phyloP scores from a whole-genome alignment of 2,888 invertebrate species.

The Neelides folsomi region DNA sequence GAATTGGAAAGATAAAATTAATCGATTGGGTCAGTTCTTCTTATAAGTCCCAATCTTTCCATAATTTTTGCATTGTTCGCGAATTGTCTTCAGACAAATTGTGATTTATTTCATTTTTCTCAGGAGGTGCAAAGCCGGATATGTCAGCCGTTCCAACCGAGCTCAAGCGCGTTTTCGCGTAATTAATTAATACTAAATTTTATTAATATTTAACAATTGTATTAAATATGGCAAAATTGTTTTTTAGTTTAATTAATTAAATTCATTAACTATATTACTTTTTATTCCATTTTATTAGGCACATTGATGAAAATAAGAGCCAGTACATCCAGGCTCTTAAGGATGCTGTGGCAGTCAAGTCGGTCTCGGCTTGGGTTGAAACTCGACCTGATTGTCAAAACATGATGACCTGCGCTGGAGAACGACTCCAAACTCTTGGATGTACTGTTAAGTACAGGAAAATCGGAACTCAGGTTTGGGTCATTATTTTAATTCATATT shows the following conservation, averaged over 20 bases:
- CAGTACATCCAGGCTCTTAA: slow-evolving; percentile 63
- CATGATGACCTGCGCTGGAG: slow-evolving; percentile 74
- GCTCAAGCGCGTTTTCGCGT: slow-evolving; percentile 6
- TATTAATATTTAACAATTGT: background rate
- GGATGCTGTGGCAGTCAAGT: slow-evolving; percentile 82
- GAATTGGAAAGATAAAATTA: too few species aligned
- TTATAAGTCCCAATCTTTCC: too few species aligned
- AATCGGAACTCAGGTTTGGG: slow-evolving; percentile 59
- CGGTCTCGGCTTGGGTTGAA: slow-evolving; percentile 84
- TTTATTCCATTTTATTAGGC: slow-evolving; percentile 40
- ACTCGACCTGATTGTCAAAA: slow-evolving; percentile 62
- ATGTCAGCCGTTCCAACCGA: background rate
- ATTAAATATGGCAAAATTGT: background rate
- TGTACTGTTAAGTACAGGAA: slow-evolving; percentile 57
- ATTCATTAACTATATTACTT: too few species aligned
- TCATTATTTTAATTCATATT: slow-evolving; percentile 18
- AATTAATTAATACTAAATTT: background rate
- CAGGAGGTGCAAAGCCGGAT: background rate
- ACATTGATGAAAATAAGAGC: slow-evolving; percentile 62
- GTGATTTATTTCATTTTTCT: too few species aligned
- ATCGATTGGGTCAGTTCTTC: too few species aligned
- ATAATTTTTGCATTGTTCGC: too few species aligned
- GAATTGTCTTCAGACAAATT: too few species aligned
- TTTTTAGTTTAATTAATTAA: background rate
- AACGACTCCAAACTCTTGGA: slow-evolving; percentile 55